Base-by-base conservation (phyloP, 2,113 vertebrate species). In the Antigone vipio region DNA sequence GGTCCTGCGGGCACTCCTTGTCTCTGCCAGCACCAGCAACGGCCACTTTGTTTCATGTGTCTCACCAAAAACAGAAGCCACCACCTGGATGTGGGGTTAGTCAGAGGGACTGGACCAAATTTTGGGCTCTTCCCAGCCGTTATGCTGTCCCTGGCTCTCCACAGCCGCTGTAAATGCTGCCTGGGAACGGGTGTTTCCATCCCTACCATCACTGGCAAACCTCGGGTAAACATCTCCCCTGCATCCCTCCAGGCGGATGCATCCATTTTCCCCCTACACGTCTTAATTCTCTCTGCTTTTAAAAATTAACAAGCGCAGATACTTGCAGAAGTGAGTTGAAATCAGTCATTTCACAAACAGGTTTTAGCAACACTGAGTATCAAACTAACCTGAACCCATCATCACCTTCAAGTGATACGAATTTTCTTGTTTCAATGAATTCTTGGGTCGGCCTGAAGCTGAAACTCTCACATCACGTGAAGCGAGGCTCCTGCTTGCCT, bases 31-130 rank as follows among this genome's bases (percentile, higher is more conserved):
- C 6, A 21, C 11, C 13, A 45, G 44, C 0, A 0, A 6, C 0
- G 0, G 14, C 27, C 2, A 1, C 77, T 87, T 73, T 0, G 0
- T 92, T 88, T 91, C 1, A 0, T 2, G 30, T 45, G 15, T 42
- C 29, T 69, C 7, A 0, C 44, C 44, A 47, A 60, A 87, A 92
- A 55, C 9, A 59, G 85, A 72, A 81, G 22, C 15, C 42, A 53
- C 5, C 38, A 50, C 19, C 11, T 81, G 22, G 11, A 29, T 30
- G 5, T 9, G 11, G 7, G 40, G 8, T 77, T 80, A 47, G 3
- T 35, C 35, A 62, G 58, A n/a, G 24, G 35, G 27, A 50, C 16
- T 7, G 53, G 27, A 42, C 18, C 0, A 5, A 72, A 5, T 12
- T 77, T 44, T 40, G 29, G 55, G 18, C n/a, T 74, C 32, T 77